Base-by-base conservation (phyloP, 2,888 invertebrate genomes). In the Iselma pallidipennis region DNA sequence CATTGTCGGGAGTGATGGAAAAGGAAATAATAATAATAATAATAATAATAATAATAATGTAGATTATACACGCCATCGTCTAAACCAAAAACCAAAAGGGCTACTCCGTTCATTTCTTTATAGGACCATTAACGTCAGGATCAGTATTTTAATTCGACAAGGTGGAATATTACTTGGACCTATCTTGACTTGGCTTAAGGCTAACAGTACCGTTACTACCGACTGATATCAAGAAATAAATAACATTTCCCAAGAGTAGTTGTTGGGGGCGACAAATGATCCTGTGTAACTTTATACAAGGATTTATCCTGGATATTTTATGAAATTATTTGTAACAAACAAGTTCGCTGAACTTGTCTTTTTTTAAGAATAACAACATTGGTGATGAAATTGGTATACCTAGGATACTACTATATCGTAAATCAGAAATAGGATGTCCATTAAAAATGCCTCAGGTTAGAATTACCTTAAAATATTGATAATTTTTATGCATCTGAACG, bases 71-170 rank as follows among this genome's bases (percentile, higher is more conserved):
- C 61, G 66, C 66, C 42, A 63, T 49, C 53, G 49, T 49, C 51
- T 59, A n/a, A n/a, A n/a, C 61, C n/a, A 2, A 42, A 9, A 37
- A 33, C 1, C 33, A 37, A 57, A 63, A 63, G 63, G 63, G 62
- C 63, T 59, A 57, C 55, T 10, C 21, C 21, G 19, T 3, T 12
- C 42, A 19, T 42, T 62, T 61, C 55, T 60, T 55, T 55, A 59
- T 58, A 10, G 42, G 29, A 49, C 56, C 57, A 63, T 66, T 63
- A 66, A 55, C 54, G 66, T 66, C 66, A 66, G 42, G 55, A 61
- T 63, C 52, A 53, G 56, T 48, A 56, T 61, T 61, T 66, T 53
- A 59, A 57, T 55, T 57, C 57, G 52, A 55, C 53, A 31, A 56
- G 61, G 59, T 51, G 57, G 57, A 55, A 62, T 65, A 65, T 54